Conservation (phyloP, 2,888 invertebrate species). For the Drosophila atroscutellata region DNA sequence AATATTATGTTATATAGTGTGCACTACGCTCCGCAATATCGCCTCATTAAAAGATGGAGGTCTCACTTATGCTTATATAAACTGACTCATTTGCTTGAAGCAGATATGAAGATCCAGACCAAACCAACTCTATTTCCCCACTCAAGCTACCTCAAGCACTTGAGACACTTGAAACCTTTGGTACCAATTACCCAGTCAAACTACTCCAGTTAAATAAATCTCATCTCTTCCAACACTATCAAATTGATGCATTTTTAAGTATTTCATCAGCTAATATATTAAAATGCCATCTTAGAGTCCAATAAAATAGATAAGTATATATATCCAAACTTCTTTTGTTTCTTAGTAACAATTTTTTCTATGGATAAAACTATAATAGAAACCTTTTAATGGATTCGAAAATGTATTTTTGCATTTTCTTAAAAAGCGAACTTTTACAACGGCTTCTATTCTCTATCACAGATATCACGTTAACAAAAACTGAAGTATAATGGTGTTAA, state of each 20-base stretch:
- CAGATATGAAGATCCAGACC: not conserved
- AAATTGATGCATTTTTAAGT: not conserved
- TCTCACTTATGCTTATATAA: not conserved
- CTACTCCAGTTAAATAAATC: not conserved
- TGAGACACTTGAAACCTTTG: too few relatives aligned
- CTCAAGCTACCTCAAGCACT: too few relatives aligned
- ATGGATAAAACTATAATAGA: not conserved
- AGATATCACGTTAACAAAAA: not conserved
- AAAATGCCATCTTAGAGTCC: not conserved
- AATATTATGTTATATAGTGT: not conserved
- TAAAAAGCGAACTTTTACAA: not conserved
- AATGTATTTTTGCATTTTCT: not conserved
- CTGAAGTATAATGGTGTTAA: constrained; percentile 16
- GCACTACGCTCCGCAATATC: accelerated
- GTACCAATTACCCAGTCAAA: not conserved
- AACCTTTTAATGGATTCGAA: not conserved
- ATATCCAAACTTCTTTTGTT: not conserved
- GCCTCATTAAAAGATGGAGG: too few relatives aligned
- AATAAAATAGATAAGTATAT: not conserved
- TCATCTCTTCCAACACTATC: not conserved
- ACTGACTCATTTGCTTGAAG: not conserved
- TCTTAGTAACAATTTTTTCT: not conserved
- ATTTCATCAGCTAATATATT: not conserved
- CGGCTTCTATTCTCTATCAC: not conserved
- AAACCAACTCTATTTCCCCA: not conserved